Evolutionary conservation across 1,140 invertebrate species (phyloP).

Genomic region (Sarcophaga peregrina): DNA sequence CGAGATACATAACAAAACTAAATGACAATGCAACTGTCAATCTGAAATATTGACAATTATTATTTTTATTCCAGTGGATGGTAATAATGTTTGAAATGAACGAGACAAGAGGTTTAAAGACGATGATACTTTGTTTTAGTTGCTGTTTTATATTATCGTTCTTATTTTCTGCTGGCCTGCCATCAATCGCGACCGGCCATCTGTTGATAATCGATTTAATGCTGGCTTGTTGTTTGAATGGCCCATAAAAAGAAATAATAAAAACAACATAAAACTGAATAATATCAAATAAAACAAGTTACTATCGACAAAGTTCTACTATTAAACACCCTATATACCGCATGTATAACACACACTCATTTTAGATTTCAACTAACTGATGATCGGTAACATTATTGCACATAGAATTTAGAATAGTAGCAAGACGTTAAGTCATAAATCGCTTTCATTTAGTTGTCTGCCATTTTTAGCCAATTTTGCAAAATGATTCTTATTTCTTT

Average conservation of each 20-base stretch:
- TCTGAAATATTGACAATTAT: slow-evolving; percentile 27
- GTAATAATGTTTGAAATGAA: slow-evolving; percentile 20
- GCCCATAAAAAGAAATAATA: slow-evolving; percentile 38
- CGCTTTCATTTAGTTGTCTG: too few relatives aligned
- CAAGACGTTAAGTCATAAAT: too few relatives aligned
- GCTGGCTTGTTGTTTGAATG: slow-evolving; percentile 33
- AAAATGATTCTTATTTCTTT: too few relatives aligned
- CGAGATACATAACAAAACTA: not conserved
- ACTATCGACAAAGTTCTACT: too few relatives aligned
- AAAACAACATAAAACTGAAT: too few relatives aligned
- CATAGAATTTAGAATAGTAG: too few relatives aligned
- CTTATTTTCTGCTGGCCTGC: not conserved
- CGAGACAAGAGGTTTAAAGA: not conserved
- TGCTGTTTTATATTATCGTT: not conserved
- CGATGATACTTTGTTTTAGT: slow-evolving; percentile 1
- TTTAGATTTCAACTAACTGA: too few relatives aligned
- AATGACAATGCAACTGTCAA: slow-evolving; percentile 29
- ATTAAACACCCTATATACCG: too few relatives aligned
- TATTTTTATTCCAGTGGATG: not conserved
- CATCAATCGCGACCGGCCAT: slow-evolving; percentile 11
- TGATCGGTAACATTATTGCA: too few relatives aligned
- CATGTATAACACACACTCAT: too few relatives aligned
- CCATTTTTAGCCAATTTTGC: too few relatives aligned
- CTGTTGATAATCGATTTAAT: slow-evolving; percentile 41
- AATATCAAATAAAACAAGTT: too few relatives aligned